Conservation (phyloP, 2,888 invertebrate genomes). For the Coronaproctus castanopsis region DNA sequence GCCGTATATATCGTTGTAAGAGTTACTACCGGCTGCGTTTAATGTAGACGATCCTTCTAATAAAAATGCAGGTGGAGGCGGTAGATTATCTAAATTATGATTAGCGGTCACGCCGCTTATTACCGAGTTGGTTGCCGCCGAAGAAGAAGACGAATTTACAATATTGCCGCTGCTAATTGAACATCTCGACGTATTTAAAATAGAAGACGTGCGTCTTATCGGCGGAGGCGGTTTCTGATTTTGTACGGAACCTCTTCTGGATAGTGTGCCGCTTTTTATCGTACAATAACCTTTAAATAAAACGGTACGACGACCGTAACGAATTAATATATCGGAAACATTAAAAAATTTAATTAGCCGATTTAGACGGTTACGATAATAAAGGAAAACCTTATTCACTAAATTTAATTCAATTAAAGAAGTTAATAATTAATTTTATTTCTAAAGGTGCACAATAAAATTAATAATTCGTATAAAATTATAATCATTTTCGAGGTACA, state of each 20-base stretch:
- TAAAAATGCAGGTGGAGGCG: conserved; percentile 60
- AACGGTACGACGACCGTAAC: not conserved
- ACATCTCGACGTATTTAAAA: conserved; percentile 26
- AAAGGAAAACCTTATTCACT: too few species aligned
- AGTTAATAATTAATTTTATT: too few species aligned
- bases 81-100: conserved; percentile 36
- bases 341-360: too few species aligned
- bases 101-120: conserved; percentile 8
- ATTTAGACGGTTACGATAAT: too few species aligned
- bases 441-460: too few species aligned
- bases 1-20: not conserved
- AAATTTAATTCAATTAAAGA: too few species aligned
- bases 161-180: not conserved
- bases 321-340: not conserved
- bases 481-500: too few species aligned
- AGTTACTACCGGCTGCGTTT: not conserved
- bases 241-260: conserved; percentile 38
- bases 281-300: conserved; percentile 14
- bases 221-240: conserved; percentile 48
- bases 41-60: conserved; percentile 29
- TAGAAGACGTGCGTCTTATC: conserved; percentile 54
- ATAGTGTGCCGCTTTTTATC: conserved; percentile 23
- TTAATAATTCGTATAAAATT: too few species aligned
- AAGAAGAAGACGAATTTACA: conserved; percentile 1
- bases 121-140: conserved; percentile 3